Conservation (phyloP, 2,888 invertebrate genomes). For the Macaria liturata region DNA sequence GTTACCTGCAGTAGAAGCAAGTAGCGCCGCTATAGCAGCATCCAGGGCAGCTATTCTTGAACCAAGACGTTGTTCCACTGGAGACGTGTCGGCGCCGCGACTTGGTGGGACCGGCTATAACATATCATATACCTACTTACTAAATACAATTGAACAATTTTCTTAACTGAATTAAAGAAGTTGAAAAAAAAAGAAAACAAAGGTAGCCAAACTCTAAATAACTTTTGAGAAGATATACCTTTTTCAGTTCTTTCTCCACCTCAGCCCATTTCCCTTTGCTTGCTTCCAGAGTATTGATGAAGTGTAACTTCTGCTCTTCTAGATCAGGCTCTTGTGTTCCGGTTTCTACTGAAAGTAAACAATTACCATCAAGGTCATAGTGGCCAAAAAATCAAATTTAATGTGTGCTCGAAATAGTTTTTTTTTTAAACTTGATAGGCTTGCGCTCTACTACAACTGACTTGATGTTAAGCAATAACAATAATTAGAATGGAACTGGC, state of each 20-base stretch:
- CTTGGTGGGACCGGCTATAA: not conserved
- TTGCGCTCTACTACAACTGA: too few species aligned
- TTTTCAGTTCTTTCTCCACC: constrained; percentile 28
- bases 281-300: constrained; percentile 25
- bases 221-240: constrained; percentile 25
- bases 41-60: constrained; percentile 40
- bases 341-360: too few species aligned
- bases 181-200: too few species aligned
- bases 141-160: not conserved
- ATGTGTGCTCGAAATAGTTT: too few species aligned
- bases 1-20: constrained; percentile 38
- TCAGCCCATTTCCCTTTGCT: constrained; percentile 25
- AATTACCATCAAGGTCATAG: too few species aligned
- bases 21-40: constrained; percentile 45
- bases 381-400: too few species aligned
- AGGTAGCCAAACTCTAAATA: too few species aligned
- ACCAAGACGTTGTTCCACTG: constrained; percentile 20
- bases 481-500: too few species aligned
- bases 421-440: too few species aligned
- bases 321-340: not conserved
- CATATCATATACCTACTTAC: not conserved
- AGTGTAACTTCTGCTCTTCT: constrained; percentile 31
- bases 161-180: too few species aligned
- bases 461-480: too few species aligned
- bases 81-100: constrained; percentile 1